Evolutionary conservation across 2,888 invertebrate genomes (phyloP).

Genomic region (Drosophila birchii): DNA sequence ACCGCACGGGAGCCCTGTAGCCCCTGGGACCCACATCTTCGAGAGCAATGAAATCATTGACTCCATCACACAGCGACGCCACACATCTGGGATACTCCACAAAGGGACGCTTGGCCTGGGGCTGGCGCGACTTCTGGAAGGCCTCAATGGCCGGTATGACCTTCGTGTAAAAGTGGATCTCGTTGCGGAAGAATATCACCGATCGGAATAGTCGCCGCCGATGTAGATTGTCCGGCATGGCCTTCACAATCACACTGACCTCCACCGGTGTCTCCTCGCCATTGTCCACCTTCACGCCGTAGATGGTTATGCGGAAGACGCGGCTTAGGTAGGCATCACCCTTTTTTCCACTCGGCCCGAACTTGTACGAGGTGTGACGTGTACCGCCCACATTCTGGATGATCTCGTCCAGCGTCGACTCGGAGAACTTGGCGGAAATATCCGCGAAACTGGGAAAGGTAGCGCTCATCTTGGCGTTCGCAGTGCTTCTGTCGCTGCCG

Average conservation of each 20-base stretch:
- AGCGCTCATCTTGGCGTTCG: slow-evolving; percentile 48
- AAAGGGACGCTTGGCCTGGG: slow-evolving; percentile 85
- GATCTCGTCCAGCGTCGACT: slow-evolving; percentile 84
- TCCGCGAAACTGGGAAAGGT: slow-evolving; percentile 68
- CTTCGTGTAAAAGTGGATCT: slow-evolving; percentile 88
- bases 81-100: slow-evolving; percentile 86
- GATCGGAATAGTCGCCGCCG: slow-evolving; percentile 88
- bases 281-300: slow-evolving; percentile 80
- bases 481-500: slow-evolving; percentile 3
- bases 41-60: slow-evolving; percentile 86
- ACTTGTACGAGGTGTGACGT: slow-evolving; percentile 84
- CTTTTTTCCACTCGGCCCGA: slow-evolving; percentile 85
- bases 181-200: slow-evolving; percentile 89
- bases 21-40: slow-evolving; percentile 86
- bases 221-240: slow-evolving; percentile 88
- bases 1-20: slow-evolving; percentile 85
- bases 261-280: slow-evolving; percentile 56
- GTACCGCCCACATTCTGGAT: slow-evolving; percentile 82
- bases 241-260: slow-evolving; percentile 88
- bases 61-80: slow-evolving; percentile 85
- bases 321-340: slow-evolving; percentile 90
- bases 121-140: slow-evolving; percentile 76
- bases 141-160: slow-evolving; percentile 81
- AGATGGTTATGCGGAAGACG: slow-evolving; percentile 87
- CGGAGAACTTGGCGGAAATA: slow-evolving; percentile 84